Evolutionary conservation across 2,888 invertebrate genomes (phyloP).

Genomic region (Drosophila formosana): DNA sequence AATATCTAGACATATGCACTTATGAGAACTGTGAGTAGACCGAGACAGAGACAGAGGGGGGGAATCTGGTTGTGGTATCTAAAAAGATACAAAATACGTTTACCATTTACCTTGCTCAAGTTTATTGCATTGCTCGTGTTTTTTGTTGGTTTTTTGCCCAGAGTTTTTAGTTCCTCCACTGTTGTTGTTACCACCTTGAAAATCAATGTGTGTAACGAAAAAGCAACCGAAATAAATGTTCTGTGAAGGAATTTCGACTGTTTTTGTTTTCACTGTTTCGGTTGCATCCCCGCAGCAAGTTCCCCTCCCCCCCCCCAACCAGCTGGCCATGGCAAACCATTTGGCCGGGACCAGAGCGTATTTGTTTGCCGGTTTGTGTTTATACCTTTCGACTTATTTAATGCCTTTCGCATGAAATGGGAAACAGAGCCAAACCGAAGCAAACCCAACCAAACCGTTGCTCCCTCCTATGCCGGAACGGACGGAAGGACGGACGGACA

Average conservation of each 20-base stretch:
- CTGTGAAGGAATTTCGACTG: conserved; percentile 83
- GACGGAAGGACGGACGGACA: conserved; percentile 15
- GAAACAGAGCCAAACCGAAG: conserved; percentile 64
- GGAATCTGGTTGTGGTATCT: conserved; percentile 46
- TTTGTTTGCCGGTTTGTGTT: conserved; percentile 76
- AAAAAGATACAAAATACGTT: conserved; percentile 71
- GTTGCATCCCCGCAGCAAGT: conserved; percentile 17
- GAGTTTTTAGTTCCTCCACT: background rate
- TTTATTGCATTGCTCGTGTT: conserved; percentile 67
- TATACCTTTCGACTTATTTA: conserved; percentile 81
- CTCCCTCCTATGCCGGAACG: conserved; percentile 23
- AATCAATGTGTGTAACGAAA: conserved; percentile 82
- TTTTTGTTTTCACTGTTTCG: conserved; percentile 64
- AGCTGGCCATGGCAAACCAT: conserved; percentile 12
- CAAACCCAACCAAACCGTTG: conserved; percentile 13
- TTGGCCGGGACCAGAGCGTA: conserved; percentile 52
- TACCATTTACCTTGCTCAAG: conserved; percentile 72
- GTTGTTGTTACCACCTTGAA: conserved; percentile 59
- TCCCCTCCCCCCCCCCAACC: background rate
- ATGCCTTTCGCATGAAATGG: conserved; percentile 78
- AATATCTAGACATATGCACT: conserved; percentile 27
- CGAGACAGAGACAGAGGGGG: background rate
- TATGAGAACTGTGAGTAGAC: conserved; percentile 1
- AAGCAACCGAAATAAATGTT: conserved; percentile 82
- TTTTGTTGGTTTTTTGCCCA: conserved; percentile 22